A percentile compares a stretch with the other conserved stretches of the same genome.
phyloP scores from a whole-genome alignment of 2,888 invertebrate genomes.

The Hypomecis atomaria region DNA sequence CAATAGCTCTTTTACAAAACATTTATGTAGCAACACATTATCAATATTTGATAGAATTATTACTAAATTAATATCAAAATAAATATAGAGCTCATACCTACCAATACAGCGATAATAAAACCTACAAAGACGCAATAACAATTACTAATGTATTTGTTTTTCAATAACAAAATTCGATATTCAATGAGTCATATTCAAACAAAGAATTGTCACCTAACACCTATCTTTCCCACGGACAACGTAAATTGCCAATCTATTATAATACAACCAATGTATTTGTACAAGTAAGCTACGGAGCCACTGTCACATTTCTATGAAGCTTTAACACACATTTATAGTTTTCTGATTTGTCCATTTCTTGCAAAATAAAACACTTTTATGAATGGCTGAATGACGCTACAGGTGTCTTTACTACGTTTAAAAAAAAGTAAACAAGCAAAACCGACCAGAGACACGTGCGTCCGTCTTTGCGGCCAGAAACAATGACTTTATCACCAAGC shows the following conservation, averaged over 20 bases:
- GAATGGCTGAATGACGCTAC: constrained; percentile 76
- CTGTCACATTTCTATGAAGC: not conserved
- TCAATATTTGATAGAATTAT: not conserved
- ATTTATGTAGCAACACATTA: not conserved
- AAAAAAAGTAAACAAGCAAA: constrained; percentile 72
- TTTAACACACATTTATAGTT: too few relatives aligned
- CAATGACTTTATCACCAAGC: constrained; percentile 65
- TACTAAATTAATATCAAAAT: not conserved
- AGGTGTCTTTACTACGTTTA: constrained; percentile 69
- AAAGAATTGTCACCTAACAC: constrained; percentile 46
- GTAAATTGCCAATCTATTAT: constrained; percentile 61
- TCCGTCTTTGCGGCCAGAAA: constrained; percentile 75
- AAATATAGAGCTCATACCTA: too few relatives aligned
- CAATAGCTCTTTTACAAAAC: constrained; percentile 2
- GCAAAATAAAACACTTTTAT: constrained; percentile 50
- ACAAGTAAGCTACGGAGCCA: too few relatives aligned
- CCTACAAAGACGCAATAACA: constrained; percentile 7
- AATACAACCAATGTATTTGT: not conserved
- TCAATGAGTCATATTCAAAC: constrained; percentile 44
- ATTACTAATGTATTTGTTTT: constrained; percentile 13
- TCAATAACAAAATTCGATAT: constrained; percentile 24
- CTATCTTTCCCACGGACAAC: constrained; percentile 55
- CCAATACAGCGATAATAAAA: constrained; percentile 10
- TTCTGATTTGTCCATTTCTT: not conserved
- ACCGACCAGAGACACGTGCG: constrained; percentile 75